Conservation (phyloP, 2,797 vertebrate genomes). For the Caiman crocodilus region DNA sequence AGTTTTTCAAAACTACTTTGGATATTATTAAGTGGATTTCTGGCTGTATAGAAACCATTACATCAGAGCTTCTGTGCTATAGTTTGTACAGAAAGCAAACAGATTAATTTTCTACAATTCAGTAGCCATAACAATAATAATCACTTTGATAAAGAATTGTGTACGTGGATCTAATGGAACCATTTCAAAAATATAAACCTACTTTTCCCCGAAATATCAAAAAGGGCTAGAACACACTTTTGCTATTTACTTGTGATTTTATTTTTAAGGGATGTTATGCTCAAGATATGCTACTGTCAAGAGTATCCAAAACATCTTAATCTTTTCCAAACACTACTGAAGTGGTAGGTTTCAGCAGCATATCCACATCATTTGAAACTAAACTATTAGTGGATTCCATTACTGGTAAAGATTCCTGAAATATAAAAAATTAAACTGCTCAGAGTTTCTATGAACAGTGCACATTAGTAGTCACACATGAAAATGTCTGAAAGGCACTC, state of each 20-base stretch:
- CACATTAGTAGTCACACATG: not conserved
- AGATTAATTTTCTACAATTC: slow-evolving; percentile 32
- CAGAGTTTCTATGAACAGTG: not conserved
- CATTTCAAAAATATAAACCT: not conserved
- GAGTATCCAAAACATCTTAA: not conserved
- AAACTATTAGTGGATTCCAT: not conserved
- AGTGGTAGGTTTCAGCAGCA: not conserved
- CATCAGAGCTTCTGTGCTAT: not conserved
- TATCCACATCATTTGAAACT: accelerated
- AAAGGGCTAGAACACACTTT: not conserved
- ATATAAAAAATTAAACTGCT: not conserved
- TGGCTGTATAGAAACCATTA: slow-evolving; percentile 19
- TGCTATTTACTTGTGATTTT: not conserved
- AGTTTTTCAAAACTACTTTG: slow-evolving; percentile 39
- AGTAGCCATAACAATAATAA: not conserved
- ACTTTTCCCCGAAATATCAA: not conserved
- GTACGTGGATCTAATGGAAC: not conserved
- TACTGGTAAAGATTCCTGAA: not conserved
- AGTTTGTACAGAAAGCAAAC: not conserved
- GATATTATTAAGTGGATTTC: not conserved
- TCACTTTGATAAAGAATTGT: not conserved
- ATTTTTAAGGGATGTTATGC: not conserved
- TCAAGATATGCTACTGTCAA: not conserved
- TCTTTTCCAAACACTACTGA: not conserved
- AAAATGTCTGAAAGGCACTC: not conserved